Evolutionary conservation across 2,797 vertebrate genomes (phyloP), one percentile per base, ranked within the genome.

Genomic region (Alexandromys oeconomus): DNA sequence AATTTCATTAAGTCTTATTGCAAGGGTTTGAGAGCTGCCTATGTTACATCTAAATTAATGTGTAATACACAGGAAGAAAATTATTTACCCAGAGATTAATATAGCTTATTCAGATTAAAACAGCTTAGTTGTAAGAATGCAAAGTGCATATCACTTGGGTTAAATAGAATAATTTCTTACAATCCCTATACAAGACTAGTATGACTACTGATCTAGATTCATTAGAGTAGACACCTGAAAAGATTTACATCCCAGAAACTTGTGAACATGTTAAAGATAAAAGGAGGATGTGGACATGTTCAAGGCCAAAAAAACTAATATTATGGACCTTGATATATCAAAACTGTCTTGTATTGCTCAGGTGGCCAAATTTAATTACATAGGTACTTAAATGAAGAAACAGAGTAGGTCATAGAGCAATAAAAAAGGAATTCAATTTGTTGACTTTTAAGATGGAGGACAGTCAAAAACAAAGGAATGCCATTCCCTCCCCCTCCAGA

Each of bases 1-100:
- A 84, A 93, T 90, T 93, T 31, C 43, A 87, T 37, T 67, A 95
- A 92, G 96, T 92, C 8, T 82, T 79, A 12, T 69, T 92, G 48
- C 15, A 80, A 87, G 61, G 13, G 25, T 74, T 73, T 92, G 27
- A 95, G 14, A 94, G 80, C 19, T 91, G 17, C 63, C 25, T 90
- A n/a, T 73, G 71, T 65, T 63, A 71, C 69, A 31, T n/a, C 94
- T 94, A 92, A 90, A 93, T 54, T 79, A 57, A 46, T 89, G 0
- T 80, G 0, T 80, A 91, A 91, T 69, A 76, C 73, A 40, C 27
- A 71, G 87, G 57, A 90, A 91, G 51, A 87, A 96, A 93, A 89
- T 12, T 51, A 78, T 17, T 89, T n/a, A 37, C 13, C 5, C 59
- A 93, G 61, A 91, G 37, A 93, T 91, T 29, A 91, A 90, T 84